A percentile compares a stretch with the other conserved stretches of the same genome.
Conservation (phyloP, 92 coral and sea anemone species). For the Umimayanthus chanpuru region DNA sequence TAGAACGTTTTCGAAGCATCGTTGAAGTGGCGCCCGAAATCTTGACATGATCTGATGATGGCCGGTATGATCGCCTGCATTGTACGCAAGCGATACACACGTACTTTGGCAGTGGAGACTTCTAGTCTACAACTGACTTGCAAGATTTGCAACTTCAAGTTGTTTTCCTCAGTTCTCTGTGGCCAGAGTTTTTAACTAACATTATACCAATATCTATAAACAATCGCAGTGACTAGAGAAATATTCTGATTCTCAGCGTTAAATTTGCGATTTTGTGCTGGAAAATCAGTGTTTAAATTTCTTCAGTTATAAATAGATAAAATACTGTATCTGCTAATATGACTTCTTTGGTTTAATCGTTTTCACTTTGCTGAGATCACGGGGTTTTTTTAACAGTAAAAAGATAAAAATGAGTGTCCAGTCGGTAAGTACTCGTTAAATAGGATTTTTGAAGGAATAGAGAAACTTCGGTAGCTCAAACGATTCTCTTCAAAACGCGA, state of each 20-base stretch:
- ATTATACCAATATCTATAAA: not conserved
- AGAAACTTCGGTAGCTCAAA: not conserved
- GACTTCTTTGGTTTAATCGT: not conserved
- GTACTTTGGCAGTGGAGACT: not conserved
- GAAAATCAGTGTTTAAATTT: not conserved
- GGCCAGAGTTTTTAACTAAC: not conserved
- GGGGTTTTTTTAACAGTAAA: not conserved
- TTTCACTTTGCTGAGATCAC: not conserved
- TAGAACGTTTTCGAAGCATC: not conserved
- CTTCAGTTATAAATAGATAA: not conserved
- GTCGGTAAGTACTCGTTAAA: not conserved
- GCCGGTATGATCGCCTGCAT: not conserved
- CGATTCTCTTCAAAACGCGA: not conserved
- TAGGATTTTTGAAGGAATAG: not conserved
- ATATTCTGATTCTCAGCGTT: not conserved
- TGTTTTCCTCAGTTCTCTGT: not conserved
- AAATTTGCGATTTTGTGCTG: not conserved
- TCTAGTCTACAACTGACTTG: constrained; percentile 11
- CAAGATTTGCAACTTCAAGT: not conserved
- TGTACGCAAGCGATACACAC: not conserved
- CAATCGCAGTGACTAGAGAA: not conserved
- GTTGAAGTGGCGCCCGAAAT: constrained; percentile 25
- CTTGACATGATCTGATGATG: not conserved
- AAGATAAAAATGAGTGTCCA: not conserved
- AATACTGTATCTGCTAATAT: not conserved